phyloP scores from a whole-genome alignment of 2,888 invertebrate genomes.

The Latrodectus elegans region DNA sequence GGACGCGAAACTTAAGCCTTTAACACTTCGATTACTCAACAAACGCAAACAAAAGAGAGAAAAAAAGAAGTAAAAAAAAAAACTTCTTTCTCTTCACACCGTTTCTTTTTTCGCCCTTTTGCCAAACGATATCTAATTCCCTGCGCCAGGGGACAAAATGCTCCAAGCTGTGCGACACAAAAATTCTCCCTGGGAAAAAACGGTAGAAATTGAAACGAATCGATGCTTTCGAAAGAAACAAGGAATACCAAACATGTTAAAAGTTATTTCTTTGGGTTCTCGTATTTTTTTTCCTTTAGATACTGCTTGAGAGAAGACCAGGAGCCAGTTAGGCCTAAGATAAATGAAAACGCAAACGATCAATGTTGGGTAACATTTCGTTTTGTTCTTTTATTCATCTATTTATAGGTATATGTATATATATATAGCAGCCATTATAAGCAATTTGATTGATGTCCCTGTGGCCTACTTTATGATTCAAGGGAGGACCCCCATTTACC shows the following conservation, averaged over 20 bases:
- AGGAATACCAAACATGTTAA: constrained; percentile 39
- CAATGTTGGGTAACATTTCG: constrained; percentile 11
- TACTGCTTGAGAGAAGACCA: constrained; percentile 12
- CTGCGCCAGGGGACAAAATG: constrained; percentile 33
- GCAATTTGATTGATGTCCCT: constrained; percentile 28
- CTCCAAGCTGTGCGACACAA: constrained; percentile 42
- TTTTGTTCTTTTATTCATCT: background rate
- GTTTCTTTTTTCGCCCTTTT: constrained; percentile 19
- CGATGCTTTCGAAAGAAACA: constrained; percentile 26
- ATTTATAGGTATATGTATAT: background rate
- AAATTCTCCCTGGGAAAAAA: constrained; percentile 35
- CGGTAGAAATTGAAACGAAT: constrained; percentile 56
- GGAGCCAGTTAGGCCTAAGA: constrained; percentile 9
- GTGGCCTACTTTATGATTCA: constrained; percentile 21
- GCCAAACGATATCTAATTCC: constrained; percentile 39
- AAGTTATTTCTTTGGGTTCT: constrained; percentile 10
- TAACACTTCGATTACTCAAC: constrained; percentile 60
- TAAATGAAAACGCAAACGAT: constrained; percentile 19
- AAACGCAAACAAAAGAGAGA: constrained; percentile 10
- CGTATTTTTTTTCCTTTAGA: constrained; percentile 1
- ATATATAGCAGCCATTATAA: background rate
- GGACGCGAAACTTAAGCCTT: constrained; percentile 52
- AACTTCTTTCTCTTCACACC: constrained; percentile 1
- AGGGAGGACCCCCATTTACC: constrained; percentile 4
- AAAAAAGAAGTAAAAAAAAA: constrained; percentile 24